Evolutionary conservation across 1,140 invertebrate genomes (phyloP), one percentile per base, ranked within the genome.

Genomic region (Dreissena rostriformis): DNA sequence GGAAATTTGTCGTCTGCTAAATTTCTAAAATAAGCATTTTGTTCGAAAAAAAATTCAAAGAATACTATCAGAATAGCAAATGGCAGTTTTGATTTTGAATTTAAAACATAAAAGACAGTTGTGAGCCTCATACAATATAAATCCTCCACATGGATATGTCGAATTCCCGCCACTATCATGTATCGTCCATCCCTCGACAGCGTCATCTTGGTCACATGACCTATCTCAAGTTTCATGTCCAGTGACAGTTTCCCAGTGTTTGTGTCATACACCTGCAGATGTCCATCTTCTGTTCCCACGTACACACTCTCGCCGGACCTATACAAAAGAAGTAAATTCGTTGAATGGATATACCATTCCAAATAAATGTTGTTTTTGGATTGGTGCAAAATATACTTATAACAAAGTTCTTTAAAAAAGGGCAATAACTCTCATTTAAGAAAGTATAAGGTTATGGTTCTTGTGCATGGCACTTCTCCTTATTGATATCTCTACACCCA

Each of bases 251-350:
- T 17, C 12, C 29, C 63, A 6, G 66, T 63, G 8, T 76, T 26
- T 6, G 70, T 72, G 53, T 75, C 73, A 70, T 76, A 83, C 52
- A 52, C n/a, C 39, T 55, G 61, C 11, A 83, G 12, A 24, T 75
- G 53, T 26, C 81, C 73, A 68, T 17, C 55, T 14, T 76, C 71
- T 19, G 81, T 83, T 15, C 81, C 81, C 11, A 83, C 72, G 68
- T 83, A 83, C 15, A 76, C 0, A 49, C 72, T 83, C n/a, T 68
- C 81, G 26, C 81, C 81, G 57, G 61, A 55, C 51, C 81, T 82
- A 51, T 17, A 53, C n/a, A 29, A 17, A 55, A 71, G 24, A 22
- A 66, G 8, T 26, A 68, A 51, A 28, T 24, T 49, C 8, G 49
- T 70, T 28, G 14, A 70, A 24, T 19, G 39, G 26, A 29, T 17